Base-by-base conservation (phyloP, 2,888 invertebrate genomes). In the Antheraea assamensis region DNA sequence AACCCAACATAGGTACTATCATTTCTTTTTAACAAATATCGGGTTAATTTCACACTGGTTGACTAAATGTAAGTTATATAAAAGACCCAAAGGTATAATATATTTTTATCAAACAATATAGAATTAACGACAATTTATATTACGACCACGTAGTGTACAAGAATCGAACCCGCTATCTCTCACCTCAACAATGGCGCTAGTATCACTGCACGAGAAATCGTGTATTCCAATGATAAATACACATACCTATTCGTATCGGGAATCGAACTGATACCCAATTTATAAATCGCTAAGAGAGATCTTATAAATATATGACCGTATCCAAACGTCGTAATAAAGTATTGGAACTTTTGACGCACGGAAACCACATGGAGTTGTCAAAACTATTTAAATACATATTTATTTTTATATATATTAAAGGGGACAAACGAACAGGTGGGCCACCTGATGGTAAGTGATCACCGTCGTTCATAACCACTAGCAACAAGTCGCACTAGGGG, bases 241-340 rank as follows among this genome's bases (percentile, higher is more conserved):
- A 58, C n/a, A 13, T 58, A 42, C 8, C 3, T 58, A n/a, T 7
- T 24, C 24, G 83, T 79, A 82, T 81, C 81, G 82, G 85, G 89
- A 88, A 87, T 90, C 89, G 89, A 90, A 90, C 88, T 84, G 91
- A 91, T 91, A 90, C 90, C 89, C 88, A 88, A 87, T 89, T 88
- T 90, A 89, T 91, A 91, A 92, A 91, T 92, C 91, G 91, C 89
- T 87, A 87, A 87, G 84, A 83, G 83, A 84, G 89, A 90, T 90
- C 90, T 88, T 88, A 87, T 88, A 90, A 90, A 90, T 90, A 90
- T 90, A 90, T 88, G 90, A 89, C 77, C 83, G 78, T 81, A 31
- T 66, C 82, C 87, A 87, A 86, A 88, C 88, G 86, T 87, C 85
- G 89, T 88, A 84, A 88, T 90, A 92, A 91, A 91, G 87, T 88